Evolutionary conservation across 2,797 vertebrate genomes (phyloP).

Genomic region (Tapirus indicus): DNA sequence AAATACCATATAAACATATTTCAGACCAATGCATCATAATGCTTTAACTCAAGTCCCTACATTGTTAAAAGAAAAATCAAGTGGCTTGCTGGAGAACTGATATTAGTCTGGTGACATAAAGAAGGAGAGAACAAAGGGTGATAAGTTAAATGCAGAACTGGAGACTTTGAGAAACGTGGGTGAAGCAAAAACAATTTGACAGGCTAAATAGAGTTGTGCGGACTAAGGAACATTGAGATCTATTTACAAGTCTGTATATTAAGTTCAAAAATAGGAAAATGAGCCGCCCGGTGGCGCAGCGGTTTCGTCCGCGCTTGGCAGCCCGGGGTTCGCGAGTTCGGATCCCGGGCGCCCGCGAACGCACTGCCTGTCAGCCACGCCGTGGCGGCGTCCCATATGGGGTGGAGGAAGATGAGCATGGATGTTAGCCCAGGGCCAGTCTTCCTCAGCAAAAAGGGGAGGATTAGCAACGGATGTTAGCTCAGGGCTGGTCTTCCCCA

Average conservation of each 20-base stretch:
- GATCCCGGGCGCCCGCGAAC: no score
- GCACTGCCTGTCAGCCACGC: no score
- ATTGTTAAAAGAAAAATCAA: not conserved
- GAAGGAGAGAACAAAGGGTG: not conserved
- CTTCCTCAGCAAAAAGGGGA: no score
- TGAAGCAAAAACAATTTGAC: not conserved
- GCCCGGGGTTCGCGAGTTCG: no score
- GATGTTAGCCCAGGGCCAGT: no score
- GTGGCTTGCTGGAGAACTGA: not conserved
- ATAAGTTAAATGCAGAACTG: not conserved
- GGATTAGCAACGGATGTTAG: no score
- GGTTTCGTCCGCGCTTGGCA: no score
- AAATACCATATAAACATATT: conserved; percentile 16
- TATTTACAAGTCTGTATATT: not conserved
- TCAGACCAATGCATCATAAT: not conserved
- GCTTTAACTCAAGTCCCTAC: conserved; percentile 1
- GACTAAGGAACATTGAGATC: not conserved
- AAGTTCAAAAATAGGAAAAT: conserved; percentile 42
- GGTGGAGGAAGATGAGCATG: no score
- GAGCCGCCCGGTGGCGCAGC: no score
- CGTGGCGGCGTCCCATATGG: no score
- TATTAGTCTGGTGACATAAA: not conserved
- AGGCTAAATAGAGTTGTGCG: not conserved
- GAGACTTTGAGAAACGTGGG: not conserved
- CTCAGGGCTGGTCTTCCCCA: no score